A percentile compares a stretch with the other conserved stretches of the same genome.
Evolutionary conservation across 1,140 invertebrate genomes (phyloP).

Genomic region (Anastrepha obliqua): DNA sequence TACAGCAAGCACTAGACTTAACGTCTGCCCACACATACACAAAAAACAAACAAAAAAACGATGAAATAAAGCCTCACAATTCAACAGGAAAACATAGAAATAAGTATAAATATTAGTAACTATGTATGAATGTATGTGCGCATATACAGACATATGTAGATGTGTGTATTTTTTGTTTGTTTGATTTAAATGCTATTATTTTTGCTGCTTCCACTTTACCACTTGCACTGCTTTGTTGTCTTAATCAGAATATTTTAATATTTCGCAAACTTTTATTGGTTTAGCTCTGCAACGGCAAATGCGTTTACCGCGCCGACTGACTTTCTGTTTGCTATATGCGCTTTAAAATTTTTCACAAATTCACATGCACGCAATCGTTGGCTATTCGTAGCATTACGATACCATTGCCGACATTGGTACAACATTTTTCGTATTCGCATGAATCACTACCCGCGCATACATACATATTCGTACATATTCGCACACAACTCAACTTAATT

Average conservation of each 20-base stretch:
- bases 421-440: neutral
- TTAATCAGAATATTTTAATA: slow-evolving; percentile 33
- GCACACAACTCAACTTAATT: neutral
- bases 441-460: slow-evolving; percentile 33
- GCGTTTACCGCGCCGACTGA: neutral
- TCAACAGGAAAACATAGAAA: neutral
- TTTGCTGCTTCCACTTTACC: neutral
- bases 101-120: too few relatives aligned
- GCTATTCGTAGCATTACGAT: slow-evolving; percentile 12
- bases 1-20: too few relatives aligned
- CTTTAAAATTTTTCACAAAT: neutral
- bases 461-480: neutral
- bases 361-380: neutral
- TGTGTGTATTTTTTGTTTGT: slow-evolving; percentile 6
- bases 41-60: too few relatives aligned
- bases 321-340: neutral
- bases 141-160: too few relatives aligned
- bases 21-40: too few relatives aligned
- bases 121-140: too few relatives aligned
- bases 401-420: neutral
- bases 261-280: neutral
- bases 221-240: neutral
- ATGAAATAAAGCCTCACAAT: too few relatives aligned
- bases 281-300: slow-evolving; percentile 5
- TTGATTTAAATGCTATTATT: neutral